Evolutionary conservation across 2,888 invertebrate genomes (phyloP).

Genomic region (Invenusta paracnida): DNA sequence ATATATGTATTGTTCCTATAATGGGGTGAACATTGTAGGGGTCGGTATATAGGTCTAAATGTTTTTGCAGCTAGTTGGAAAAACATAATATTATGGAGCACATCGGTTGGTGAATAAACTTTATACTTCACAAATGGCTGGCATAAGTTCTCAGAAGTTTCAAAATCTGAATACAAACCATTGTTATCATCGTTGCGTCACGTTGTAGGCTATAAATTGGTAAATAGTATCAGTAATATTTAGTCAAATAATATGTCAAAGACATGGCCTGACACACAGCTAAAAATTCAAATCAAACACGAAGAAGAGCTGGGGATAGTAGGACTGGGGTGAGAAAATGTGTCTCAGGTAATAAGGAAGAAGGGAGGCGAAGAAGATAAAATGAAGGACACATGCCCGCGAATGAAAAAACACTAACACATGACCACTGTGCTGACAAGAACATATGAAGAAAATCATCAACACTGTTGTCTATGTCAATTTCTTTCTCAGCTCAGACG

Average conservation of each 20-base stretch:
- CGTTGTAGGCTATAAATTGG: background rate
- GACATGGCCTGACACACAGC: background rate
- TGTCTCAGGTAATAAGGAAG: no score
- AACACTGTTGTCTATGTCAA: no score
- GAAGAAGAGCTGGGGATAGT: background rate
- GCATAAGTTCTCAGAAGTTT: no score
- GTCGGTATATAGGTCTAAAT: background rate
- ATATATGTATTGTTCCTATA: no score
- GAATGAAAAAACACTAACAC: no score
- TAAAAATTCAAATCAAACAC: background rate
- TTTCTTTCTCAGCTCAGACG: no score
- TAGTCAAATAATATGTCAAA: background rate
- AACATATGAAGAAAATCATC: no score
- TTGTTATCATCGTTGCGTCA: background rate
- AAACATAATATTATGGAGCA: constrained; percentile 13
- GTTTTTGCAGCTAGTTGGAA: background rate
- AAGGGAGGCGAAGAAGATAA: background rate
- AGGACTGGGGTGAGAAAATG: no score
- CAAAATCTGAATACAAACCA: background rate
- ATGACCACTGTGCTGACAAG: no score
- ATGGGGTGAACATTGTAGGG: background rate
- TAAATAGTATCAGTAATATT: background rate
- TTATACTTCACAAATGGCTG: no score
- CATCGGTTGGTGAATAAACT: background rate
- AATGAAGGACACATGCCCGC: background rate